phyloP scores from a whole-genome alignment of 2,888 invertebrate species.

The Stenodera caucasica region DNA sequence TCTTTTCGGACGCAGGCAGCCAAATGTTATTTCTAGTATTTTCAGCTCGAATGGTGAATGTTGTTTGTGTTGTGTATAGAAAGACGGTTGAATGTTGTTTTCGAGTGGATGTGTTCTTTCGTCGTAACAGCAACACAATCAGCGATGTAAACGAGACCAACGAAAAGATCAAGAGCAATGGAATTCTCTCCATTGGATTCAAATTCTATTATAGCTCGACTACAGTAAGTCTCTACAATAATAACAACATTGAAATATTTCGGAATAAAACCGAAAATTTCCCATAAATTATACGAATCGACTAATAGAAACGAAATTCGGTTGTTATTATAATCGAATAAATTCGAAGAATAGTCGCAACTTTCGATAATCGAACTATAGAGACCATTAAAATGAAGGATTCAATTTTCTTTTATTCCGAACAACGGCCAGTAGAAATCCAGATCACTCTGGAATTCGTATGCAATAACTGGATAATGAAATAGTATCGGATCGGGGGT shows the following conservation, averaged over 20 bases:
- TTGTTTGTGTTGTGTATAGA: constrained; percentile 2
- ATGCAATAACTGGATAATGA: constrained; percentile 52
- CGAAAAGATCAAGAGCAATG: constrained; percentile 46
- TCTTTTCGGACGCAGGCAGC: constrained; percentile 36
- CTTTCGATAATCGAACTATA: constrained; percentile 21
- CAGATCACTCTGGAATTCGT: constrained; percentile 40
- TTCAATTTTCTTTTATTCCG: constrained; percentile 33
- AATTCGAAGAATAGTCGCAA: neutral
- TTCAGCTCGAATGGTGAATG: constrained; percentile 39
- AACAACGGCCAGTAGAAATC: constrained; percentile 20
- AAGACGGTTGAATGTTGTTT: constrained; percentile 29
- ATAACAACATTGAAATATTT: neutral
- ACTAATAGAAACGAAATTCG: neutral
- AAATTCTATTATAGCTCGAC: constrained; percentile 40
- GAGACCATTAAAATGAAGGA: constrained; percentile 25
- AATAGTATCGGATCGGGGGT: constrained; percentile 41
- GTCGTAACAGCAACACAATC: constrained; percentile 32
- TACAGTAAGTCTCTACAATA: constrained; percentile 32
- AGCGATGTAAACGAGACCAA: constrained; percentile 45
- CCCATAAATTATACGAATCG: too few species aligned
- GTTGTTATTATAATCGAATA: neutral
- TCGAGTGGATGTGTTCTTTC: constrained; percentile 26
- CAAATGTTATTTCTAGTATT: constrained; percentile 45
- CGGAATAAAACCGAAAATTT: too few species aligned
- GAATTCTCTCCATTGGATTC: constrained; percentile 46